phyloP scores from a whole-genome alignment of 2,113 vertebrate genomes.

The Aptenodytes patagonicus region DNA sequence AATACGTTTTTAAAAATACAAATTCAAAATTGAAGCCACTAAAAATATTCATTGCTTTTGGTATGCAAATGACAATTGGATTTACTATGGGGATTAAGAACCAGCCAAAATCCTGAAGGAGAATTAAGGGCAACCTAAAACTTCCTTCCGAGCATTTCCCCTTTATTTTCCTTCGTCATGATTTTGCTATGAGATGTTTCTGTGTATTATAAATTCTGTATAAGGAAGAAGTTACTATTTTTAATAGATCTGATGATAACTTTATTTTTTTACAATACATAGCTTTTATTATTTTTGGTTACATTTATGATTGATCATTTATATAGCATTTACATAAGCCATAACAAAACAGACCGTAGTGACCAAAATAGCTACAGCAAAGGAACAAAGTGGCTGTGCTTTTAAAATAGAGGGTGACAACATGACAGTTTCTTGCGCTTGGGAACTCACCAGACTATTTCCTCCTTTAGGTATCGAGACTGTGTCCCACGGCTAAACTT shows the following conservation, averaged over 20 bases:
- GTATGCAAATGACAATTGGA: constrained; percentile 44
- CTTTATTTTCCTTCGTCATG: neutral
- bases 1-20: constrained; percentile 15
- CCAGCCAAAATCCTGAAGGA: constrained; percentile 46
- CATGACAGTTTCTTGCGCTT: constrained; percentile 78
- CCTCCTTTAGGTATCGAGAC: constrained; percentile 77
- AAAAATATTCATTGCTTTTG: constrained; percentile 36
- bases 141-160: constrained; percentile 20
- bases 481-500: constrained; percentile 81
- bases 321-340: constrained; percentile 55
- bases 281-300: constrained; percentile 71
- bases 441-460: constrained; percentile 85
- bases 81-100: constrained; percentile 62
- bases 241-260: constrained; percentile 71
- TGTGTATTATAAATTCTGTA: constrained; percentile 62
- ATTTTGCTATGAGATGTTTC: constrained; percentile 58
- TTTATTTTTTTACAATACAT: constrained; percentile 75
- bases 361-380: constrained; percentile 69
- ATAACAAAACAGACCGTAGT: constrained; percentile 47
- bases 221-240: constrained; percentile 70
- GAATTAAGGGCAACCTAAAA: constrained; percentile 40
- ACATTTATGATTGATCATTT: constrained; percentile 71
- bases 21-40: constrained; percentile 30
- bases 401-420: constrained; percentile 70
- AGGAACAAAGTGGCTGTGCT: constrained; percentile 62